These are phyloP conservation scores for Drosophila dunni DNA, from an alignment of 1,140 invertebrate species.

Conservation along the genomic window DNA sequence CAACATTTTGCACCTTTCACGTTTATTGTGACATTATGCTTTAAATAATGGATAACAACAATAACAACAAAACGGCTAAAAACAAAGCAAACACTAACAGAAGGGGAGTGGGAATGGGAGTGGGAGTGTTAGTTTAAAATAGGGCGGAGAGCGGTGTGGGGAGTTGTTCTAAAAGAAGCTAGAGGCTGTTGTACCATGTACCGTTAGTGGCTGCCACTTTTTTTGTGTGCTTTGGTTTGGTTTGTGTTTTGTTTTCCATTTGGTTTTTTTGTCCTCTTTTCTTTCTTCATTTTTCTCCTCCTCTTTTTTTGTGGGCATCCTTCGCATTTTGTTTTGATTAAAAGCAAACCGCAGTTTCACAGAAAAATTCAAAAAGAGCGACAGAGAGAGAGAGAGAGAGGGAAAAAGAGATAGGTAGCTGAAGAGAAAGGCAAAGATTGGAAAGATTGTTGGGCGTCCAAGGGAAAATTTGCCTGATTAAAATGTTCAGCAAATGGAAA, in stretches of 20 bases:
- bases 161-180: constrained; percentile 13
- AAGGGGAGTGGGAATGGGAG: constrained; percentile 14
- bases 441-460: constrained; percentile 26
- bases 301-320: constrained; percentile 21
- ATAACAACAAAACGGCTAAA: constrained; percentile 40
- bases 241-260: constrained; percentile 29
- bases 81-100: constrained; percentile 64
- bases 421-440: constrained; percentile 16
- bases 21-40: constrained; percentile 82
- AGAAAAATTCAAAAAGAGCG: constrained; percentile 31
- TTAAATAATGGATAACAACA: constrained; percentile 77
- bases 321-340: constrained; percentile 80
- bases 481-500: constrained; percentile 43
- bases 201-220: constrained; percentile 33
- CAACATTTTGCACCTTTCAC: constrained; percentile 80
- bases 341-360: constrained; percentile 53
- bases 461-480: constrained; percentile 35
- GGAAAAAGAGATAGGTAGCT: background rate
- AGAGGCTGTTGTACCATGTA: background rate
- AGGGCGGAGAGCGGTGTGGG: background rate
- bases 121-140: background rate
- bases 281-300: constrained; percentile 6
- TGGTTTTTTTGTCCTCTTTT: constrained; percentile 3
- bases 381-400: background rate
- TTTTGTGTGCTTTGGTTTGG: constrained; percentile 22